These are phyloP conservation scores for Gandaritis pyraliata DNA, from an alignment of 2,888 invertebrate species.

Conservation along the genomic window DNA sequence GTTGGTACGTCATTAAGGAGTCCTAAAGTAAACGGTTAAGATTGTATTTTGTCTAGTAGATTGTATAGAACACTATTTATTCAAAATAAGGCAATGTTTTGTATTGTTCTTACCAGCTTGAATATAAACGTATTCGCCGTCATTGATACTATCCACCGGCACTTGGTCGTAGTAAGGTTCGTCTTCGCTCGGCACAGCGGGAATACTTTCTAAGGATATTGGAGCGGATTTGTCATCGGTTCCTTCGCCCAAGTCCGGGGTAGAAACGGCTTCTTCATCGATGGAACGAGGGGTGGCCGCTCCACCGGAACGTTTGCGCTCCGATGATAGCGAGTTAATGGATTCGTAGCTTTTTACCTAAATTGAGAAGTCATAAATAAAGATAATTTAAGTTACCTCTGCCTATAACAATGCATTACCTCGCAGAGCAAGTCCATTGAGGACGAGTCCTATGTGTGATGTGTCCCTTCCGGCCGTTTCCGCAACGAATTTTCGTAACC, in stretches of 20 bases:
- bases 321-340: slow-evolving; percentile 86
- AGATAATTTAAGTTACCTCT: too few species aligned
- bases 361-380: background rate
- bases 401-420: too few species aligned
- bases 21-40: too few species aligned
- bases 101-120: slow-evolving; percentile 83
- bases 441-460: too few species aligned
- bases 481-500: too few species aligned
- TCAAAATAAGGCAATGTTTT: background rate
- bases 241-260: slow-evolving; percentile 66
- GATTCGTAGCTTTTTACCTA: slow-evolving; percentile 88
- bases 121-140: slow-evolving; percentile 90
- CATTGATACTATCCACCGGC: slow-evolving; percentile 85
- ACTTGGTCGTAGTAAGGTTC: slow-evolving; percentile 91
- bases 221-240: slow-evolving; percentile 75
- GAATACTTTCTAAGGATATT: slow-evolving; percentile 73
- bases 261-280: slow-evolving; percentile 74
- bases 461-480: too few species aligned
- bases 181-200: slow-evolving; percentile 71
- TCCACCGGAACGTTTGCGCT: slow-evolving; percentile 80
- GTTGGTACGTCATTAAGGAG: too few species aligned
- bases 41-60: too few species aligned
- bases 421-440: too few species aligned
- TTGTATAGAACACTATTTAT: too few species aligned
- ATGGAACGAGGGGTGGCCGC: slow-evolving; percentile 81